phyloP scores from a whole-genome alignment of 2,113 vertebrate genomes.

The Eudorcas thomsonii region DNA sequence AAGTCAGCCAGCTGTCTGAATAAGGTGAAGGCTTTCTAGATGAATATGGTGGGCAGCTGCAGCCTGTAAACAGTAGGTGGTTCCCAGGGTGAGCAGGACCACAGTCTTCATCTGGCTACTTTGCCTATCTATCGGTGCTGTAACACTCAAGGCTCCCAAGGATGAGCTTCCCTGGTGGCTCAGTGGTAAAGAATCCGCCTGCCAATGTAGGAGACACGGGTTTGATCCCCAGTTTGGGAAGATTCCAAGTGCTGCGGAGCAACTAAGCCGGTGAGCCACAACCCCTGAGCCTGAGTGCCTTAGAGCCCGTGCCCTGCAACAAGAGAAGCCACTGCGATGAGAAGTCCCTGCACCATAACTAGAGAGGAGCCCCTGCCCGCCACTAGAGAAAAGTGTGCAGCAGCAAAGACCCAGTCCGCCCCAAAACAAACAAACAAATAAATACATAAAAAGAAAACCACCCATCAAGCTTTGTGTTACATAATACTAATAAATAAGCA shows the following conservation, averaged over 20 bases:
- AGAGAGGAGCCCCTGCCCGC: not conserved
- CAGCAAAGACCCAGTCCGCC: not conserved
- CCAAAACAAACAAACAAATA: not conserved
- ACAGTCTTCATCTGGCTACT: not conserved
- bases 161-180: not conserved
- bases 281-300: not conserved
- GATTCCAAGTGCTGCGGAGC: accelerated
- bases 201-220: not conserved
- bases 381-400: not conserved
- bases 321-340: accelerated
- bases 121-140: no score
- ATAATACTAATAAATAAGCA: not conserved
- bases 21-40: not conserved
- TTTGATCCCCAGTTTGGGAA: not conserved
- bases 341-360: not conserved
- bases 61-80: not conserved
- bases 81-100: not conserved
- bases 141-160: not conserved
- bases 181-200: not conserved
- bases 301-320: not conserved
- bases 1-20: not conserved
- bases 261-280: not conserved
- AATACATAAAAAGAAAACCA: not conserved
- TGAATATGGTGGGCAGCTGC: not conserved
- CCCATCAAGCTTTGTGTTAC: not conserved